A percentile compares a stretch with the other conserved stretches of the same genome.
Evolutionary conservation across 2,113 vertebrate species (phyloP).

Genomic region (Corythoichthys haematopterus): DNA sequence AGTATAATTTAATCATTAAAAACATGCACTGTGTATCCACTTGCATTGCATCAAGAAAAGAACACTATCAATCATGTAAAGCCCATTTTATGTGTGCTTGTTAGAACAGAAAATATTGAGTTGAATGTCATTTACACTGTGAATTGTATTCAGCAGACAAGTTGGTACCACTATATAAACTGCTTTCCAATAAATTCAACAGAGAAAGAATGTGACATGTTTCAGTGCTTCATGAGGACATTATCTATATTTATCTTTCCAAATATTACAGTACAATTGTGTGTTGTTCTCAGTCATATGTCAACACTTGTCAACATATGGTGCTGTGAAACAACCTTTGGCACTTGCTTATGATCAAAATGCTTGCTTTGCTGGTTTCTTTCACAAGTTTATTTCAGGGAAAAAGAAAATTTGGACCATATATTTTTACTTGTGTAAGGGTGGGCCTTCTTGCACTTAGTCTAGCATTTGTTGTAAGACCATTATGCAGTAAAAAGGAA

Average conservation of each 20-base stretch:
- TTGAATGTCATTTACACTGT: not conserved
- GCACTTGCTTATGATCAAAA: constrained; percentile 39
- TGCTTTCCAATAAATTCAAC: not conserved
- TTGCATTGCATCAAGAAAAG: no score
- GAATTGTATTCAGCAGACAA: not conserved
- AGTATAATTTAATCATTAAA: no score
- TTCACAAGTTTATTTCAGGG: not conserved
- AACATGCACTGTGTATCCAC: no score
- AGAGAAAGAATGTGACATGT: no score
- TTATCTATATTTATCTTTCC: not conserved
- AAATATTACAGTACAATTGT: not conserved
- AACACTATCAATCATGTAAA: not conserved
- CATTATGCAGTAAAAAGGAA: not conserved
- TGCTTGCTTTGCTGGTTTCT: not conserved
- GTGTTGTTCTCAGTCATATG: not conserved
- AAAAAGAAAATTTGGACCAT: not conserved
- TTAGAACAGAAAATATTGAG: not conserved
- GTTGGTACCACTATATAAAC: not conserved
- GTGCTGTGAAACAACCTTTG: constrained; percentile 50
- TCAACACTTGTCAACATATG: not conserved
- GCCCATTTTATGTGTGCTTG: not conserved
- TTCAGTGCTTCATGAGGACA: not conserved
- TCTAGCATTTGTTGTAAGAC: not conserved
- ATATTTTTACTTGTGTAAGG: not conserved
- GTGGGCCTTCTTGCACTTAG: not conserved